Conservation (phyloP, 2,113 vertebrate genomes). For the Synodontis membranacea region DNA sequence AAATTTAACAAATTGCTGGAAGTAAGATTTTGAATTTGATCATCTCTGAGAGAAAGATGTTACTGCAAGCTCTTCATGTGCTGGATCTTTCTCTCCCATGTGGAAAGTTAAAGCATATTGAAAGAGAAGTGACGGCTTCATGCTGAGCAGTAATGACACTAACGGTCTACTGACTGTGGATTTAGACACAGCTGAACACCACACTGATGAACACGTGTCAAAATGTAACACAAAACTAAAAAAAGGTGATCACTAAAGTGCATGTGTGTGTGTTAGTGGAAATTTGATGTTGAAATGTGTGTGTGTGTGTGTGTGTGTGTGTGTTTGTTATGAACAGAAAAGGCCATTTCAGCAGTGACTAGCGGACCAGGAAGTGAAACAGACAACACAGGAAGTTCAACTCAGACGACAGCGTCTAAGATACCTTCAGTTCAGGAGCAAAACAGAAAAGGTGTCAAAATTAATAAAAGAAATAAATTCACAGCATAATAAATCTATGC, state of each 20-base stretch:
- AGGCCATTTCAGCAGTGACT: neutral
- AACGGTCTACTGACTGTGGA: neutral
- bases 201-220: neutral
- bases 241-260: neutral
- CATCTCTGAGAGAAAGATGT: too few species aligned
- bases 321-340: conserved; percentile 1
- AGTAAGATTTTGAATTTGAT: neutral
- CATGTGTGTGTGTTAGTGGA: too few species aligned
- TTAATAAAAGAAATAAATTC: neutral
- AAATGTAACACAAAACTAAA: neutral
- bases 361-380: neutral
- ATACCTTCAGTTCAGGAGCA: neutral
- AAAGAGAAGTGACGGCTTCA: neutral
- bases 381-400: conserved; percentile 12
- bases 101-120: neutral
- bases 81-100: neutral
- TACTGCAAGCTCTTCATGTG: neutral
- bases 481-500: too few species aligned
- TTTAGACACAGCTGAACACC: neutral
- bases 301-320: conserved; percentile 13
- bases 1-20: neutral
- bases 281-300: neutral
- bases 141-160: neutral
- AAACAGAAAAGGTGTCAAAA: too few species aligned
- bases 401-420: neutral